phyloP scores from a whole-genome alignment of 2,888 invertebrate genomes.

The Troides aeacus region DNA sequence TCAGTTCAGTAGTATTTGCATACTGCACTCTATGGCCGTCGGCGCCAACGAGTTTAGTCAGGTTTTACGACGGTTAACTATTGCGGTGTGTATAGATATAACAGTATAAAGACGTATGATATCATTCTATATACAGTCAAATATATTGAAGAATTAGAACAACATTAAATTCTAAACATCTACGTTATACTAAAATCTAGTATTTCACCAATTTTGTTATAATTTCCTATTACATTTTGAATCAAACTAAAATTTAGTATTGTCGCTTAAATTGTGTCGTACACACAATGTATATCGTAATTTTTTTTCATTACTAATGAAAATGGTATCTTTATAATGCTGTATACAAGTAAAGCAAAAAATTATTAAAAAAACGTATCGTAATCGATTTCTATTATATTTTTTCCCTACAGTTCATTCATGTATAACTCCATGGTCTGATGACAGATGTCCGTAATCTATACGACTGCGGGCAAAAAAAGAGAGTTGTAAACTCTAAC shows the following conservation, averaged over 20 bases:
- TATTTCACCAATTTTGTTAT: too few species aligned
- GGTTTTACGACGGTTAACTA: slow-evolving; percentile 29
- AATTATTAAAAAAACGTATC: too few species aligned
- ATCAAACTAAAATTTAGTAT: too few species aligned
- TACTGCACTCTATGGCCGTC: slow-evolving; percentile 44
- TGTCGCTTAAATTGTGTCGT: too few species aligned
- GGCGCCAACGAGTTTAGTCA: slow-evolving; percentile 44
- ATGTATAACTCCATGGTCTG: slow-evolving; percentile 33
- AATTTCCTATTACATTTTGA: too few species aligned
- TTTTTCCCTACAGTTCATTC: slow-evolving; percentile 4
- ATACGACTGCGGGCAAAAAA: background rate
- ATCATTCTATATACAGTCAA: background rate
- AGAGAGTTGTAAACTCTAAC: too few species aligned
- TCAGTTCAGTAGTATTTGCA: slow-evolving; percentile 54
- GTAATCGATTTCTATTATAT: background rate
- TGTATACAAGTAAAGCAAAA: too few species aligned
- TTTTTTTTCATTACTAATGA: too few species aligned
- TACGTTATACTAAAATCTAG: too few species aligned
- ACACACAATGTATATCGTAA: too few species aligned
- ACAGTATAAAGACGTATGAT: background rate
- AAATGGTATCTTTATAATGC: too few species aligned
- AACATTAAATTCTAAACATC: too few species aligned
- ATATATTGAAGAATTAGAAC: background rate
- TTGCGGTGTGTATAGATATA: slow-evolving; percentile 5
- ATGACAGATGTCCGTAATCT: slow-evolving; percentile 31